These are phyloP conservation scores for Alligator mississippiensis DNA, from an alignment of 2,113 vertebrate genomes.

Conservation along the genomic window DNA sequence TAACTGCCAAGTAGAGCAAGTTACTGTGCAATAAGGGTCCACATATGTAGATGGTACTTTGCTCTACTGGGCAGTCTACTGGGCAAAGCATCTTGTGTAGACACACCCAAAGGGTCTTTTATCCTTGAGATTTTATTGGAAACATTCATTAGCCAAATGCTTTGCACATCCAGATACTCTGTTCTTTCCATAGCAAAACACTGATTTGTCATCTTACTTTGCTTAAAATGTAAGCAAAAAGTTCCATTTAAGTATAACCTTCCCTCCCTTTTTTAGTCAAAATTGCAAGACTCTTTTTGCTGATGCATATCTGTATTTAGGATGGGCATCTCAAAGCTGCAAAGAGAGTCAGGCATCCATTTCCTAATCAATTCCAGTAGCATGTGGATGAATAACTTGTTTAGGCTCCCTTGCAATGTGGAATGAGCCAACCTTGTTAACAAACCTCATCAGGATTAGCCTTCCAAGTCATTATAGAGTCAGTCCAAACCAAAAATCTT, in stretches of 20 bases:
- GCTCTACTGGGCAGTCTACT: too few relatives aligned
- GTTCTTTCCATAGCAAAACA: background rate
- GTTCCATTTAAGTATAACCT: fast-evolving
- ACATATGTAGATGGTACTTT: too few relatives aligned
- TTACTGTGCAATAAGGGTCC: too few relatives aligned
- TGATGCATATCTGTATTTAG: background rate
- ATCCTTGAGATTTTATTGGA: background rate
- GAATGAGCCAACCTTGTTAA: background rate
- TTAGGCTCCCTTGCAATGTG: background rate
- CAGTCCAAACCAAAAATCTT: background rate
- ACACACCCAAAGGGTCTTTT: too few relatives aligned
- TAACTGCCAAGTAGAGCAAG: too few relatives aligned
- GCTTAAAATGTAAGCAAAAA: background rate
- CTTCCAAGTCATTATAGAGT: background rate
- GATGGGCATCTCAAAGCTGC: background rate
- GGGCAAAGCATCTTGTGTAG: too few relatives aligned
- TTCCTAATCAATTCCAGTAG: background rate
- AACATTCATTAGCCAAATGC: background rate
- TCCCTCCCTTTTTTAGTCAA: background rate
- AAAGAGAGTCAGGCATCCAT: background rate
- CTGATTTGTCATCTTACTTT: background rate
- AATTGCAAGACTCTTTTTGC: background rate
- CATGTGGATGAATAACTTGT: background rate
- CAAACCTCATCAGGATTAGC: background rate
- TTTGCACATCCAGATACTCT: background rate